phyloP scores from a whole-genome alignment of 2,888 invertebrate genomes.

The Ophioninae sp. region DNA sequence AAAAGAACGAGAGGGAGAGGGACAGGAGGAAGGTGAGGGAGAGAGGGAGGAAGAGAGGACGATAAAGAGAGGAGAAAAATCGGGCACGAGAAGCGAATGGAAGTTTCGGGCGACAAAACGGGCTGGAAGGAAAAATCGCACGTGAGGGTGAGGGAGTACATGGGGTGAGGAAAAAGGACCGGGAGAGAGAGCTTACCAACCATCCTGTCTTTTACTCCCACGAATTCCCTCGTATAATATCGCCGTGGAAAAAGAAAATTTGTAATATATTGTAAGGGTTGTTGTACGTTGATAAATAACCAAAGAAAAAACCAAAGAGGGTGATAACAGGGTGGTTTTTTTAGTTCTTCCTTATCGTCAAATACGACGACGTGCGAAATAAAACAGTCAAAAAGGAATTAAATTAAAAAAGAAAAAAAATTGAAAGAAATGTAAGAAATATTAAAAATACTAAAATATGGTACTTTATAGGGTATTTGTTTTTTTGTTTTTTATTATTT shows the following conservation, averaged over 20 bases:
- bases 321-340: background rate
- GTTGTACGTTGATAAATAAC: conserved; percentile 16
- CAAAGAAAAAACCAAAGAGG: background rate
- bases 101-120: conserved; percentile 59
- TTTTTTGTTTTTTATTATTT: too few species aligned
- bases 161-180: conserved; percentile 24
- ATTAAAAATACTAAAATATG: too few species aligned
- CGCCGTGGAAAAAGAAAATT: conserved; percentile 14
- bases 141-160: conserved; percentile 49
- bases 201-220: conserved; percentile 24
- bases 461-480: too few species aligned
- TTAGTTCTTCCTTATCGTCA: background rate
- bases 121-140: conserved; percentile 61
- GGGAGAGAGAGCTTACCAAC: conserved; percentile 31
- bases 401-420: too few species aligned
- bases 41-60: too few species aligned
- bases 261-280: conserved; percentile 7
- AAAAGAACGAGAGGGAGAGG: too few species aligned
- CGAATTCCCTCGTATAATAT: conserved; percentile 31
- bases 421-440: too few species aligned
- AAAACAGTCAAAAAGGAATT: too few species aligned
- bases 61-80: conserved; percentile 45
- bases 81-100: conserved; percentile 51
- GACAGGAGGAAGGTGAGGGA: too few species aligned
- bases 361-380: too few species aligned